These are phyloP conservation scores for Micropoecilia bifurca DNA, from an alignment of 2,797 vertebrate genomes.

Conservation along the genomic window DNA sequence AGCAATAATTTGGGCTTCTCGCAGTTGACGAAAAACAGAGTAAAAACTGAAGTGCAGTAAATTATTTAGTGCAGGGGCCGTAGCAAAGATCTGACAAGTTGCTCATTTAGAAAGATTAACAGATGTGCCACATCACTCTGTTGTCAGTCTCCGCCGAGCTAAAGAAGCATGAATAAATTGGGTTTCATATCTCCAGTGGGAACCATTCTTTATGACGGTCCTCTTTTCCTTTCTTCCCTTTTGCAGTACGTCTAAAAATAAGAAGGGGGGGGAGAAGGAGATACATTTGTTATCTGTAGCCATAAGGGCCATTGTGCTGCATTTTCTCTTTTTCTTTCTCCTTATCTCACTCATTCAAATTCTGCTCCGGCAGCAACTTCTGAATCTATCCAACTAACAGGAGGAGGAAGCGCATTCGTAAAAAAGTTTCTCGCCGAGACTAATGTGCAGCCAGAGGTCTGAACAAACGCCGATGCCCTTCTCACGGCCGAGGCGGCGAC, in stretches of 20 bases:
- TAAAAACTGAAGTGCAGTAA: slow-evolving; percentile 76
- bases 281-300: slow-evolving; percentile 70
- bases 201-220: slow-evolving; percentile 61
- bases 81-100: slow-evolving; percentile 74
- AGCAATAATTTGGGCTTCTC: slow-evolving; percentile 60
- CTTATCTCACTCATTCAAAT: slow-evolving; percentile 81
- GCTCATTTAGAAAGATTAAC: slow-evolving; percentile 82
- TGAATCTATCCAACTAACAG: slow-evolving; percentile 64
- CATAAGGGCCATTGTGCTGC: slow-evolving; percentile 69
- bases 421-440: slow-evolving; percentile 55
- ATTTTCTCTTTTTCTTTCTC: slow-evolving; percentile 53
- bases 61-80: slow-evolving; percentile 78
- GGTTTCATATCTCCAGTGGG: slow-evolving; percentile 67
- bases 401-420: slow-evolving; percentile 59
- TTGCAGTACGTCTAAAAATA: slow-evolving; percentile 62
- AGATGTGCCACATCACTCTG: slow-evolving; percentile 73
- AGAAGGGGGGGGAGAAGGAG: slow-evolving; percentile 43
- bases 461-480: slow-evolving; percentile 8
- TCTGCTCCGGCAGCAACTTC: slow-evolving; percentile 75
- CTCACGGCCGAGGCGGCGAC: slow-evolving; percentile 7
- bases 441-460: slow-evolving; percentile 38
- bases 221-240: slow-evolving; percentile 55
- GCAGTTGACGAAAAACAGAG: slow-evolving; percentile 73
- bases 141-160: slow-evolving; percentile 72
- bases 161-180: slow-evolving; percentile 75